Evolutionary conservation across 2,113 vertebrate species (phyloP), one percentile per base, ranked within the genome.

Genomic region (Caracal caracal): DNA sequence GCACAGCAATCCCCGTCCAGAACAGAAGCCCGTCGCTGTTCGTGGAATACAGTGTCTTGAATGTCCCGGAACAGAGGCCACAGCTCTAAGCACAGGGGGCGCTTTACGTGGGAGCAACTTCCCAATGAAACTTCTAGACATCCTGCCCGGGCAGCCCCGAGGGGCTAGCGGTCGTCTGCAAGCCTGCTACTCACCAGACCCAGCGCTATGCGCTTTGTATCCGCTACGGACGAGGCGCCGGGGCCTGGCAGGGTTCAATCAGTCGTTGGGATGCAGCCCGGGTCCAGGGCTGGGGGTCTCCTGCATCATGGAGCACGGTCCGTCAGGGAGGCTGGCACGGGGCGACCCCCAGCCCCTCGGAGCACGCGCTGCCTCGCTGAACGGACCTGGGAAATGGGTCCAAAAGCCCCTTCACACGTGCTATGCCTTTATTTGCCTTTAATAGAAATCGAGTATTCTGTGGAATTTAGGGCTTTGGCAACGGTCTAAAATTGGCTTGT

Each of bases 291-390:
- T 1, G 11, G 0, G 0, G 35, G 17, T 28, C 19, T 16, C 40
- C 8, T 0, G 35, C 12, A 0, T 40, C 10, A 2, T 0, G 4
- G 40, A 30, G 24, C 0, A 0, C 6, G 26, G 33, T 0, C 40
- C 6, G 0, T 19, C 20, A 3, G 0, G 2, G 1, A 63, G 9
- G 3, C 0, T 20, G 53, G 73, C 73, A 11, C 0, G 0, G 47
- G 2, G 37, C 43, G 1, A 22, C 68, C 75, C 30, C 5, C 0
- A 9, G 68, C 12, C 59, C 24, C 0, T 33, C 59, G 5, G 81
- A 9, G 15, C 53, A 53, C 63, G 19, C 16, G 0, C 26, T 15
- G 70, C 59, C 43, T 43, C 24, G 59, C 71, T 5, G 70, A 26
- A 8, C 0, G 0, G 70, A 66, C 49, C 40, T 1, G 20, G 37